Evolutionary conservation across 2,113 vertebrate genomes (phyloP), one percentile per base, ranked within the genome.

Genomic region (Xenopus tropicalis): DNA sequence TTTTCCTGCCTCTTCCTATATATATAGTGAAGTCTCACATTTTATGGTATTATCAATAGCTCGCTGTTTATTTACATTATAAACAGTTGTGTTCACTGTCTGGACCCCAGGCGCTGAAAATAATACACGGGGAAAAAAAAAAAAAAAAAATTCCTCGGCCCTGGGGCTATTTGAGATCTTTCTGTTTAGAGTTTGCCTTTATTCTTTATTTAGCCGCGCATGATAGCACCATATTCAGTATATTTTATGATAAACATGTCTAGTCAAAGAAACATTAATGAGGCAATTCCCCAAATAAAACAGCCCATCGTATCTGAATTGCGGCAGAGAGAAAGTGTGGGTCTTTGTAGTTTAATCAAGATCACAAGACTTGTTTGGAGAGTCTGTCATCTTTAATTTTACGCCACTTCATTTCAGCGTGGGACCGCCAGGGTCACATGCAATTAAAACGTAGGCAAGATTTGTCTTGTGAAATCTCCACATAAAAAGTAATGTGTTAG

Each of bases 201-300:
- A 74, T 82, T 83, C 85, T 88, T 85, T 86, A 88, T 88, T 91
- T 90, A 86, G 82, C 83, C 85, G 81, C 87, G 80, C 81, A 83
- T 84, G 88, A 84, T 90, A 88, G 80, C 86, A 84, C 87, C 85
- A 87, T 85, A 86, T 86, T 88, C 86, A 78, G 80, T 85, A 81
- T 86, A 93, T 93, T 93, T 81, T 88, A 87, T 92, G 93, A 95
- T 94, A 94, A 96, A 95, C 95, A 95, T 93, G 87, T 90, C 89
- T 89, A 91, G 91, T 94, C 93, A 95, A 93, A 96, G 93, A 92
- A 91, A 89, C 88, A 94, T 95, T 94, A 95, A 94, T 90, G 91
- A 91, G 93, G 90, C 91, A 91, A 92, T 90, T 93, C 89, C 91
- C 90, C 88, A 91, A 93, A 93, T 92, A 92, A 93, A 93, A 91